A percentile compares a stretch with the other conserved stretches of the same genome.
Conservation (phyloP, 2,113 vertebrate genomes). For the Perccottus glenii region DNA sequence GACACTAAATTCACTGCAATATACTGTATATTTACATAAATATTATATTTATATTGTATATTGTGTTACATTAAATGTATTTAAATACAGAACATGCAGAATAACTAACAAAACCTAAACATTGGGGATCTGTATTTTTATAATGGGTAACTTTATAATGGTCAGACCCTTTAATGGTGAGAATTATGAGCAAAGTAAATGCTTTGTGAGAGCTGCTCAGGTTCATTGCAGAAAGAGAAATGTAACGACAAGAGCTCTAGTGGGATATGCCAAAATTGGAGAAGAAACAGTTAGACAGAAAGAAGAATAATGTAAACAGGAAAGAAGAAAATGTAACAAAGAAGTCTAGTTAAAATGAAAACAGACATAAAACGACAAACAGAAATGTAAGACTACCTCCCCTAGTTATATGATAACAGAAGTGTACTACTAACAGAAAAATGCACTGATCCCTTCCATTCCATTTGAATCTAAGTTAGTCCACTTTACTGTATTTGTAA, state of each 20-base stretch:
- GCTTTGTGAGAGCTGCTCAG: conserved; percentile 57
- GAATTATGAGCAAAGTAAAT: conserved; percentile 54
- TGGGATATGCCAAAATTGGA: conserved; percentile 64
- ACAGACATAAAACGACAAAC: too few species aligned
- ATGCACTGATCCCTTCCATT: too few species aligned
- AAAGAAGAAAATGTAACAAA: background rate
- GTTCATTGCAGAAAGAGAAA: conserved; percentile 60
- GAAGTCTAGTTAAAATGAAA: too few species aligned
- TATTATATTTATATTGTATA: background rate
- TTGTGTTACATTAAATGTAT: conserved; percentile 12
- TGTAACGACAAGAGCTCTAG: conserved; percentile 48
- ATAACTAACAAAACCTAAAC: conserved; percentile 37
- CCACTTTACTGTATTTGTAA: too few species aligned
- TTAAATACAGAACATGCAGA: conserved; percentile 54
- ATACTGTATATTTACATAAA: background rate
- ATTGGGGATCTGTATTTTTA: conserved; percentile 65
- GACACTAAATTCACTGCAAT: background rate
- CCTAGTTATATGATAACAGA: too few species aligned
- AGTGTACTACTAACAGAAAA: too few species aligned
- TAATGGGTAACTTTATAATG: conserved; percentile 68
- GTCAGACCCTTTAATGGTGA: conserved; percentile 52
- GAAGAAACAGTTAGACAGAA: conserved; percentile 25
- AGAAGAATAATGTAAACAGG: conserved; percentile 25
- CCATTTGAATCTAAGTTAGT: too few species aligned
- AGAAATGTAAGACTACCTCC: too few species aligned